Evolutionary conservation across 2,113 vertebrate genomes (phyloP).

Genomic region (Periophthalmus modestus): DNA sequence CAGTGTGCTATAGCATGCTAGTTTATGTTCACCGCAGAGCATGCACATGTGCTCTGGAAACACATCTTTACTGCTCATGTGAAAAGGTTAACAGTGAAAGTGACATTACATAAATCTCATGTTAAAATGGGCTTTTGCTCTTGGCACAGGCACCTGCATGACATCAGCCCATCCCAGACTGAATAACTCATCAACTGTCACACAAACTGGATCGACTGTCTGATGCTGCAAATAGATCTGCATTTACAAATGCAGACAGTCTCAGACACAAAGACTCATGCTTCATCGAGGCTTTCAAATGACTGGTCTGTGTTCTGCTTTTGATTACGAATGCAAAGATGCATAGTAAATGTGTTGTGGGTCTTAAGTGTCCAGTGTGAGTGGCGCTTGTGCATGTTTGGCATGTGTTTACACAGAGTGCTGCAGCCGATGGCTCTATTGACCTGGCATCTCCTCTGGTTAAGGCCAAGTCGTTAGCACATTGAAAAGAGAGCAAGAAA

Average conservation of each 20-base stretch:
- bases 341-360: neutral
- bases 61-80: slow-evolving; percentile 8
- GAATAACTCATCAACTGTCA: slow-evolving; percentile 64
- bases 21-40: neutral
- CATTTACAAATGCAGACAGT: slow-evolving; percentile 37
- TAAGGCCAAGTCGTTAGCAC: slow-evolving; percentile 54
- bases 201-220: slow-evolving; percentile 55
- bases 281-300: slow-evolving; percentile 38
- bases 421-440: slow-evolving; percentile 25
- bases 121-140: slow-evolving; percentile 49
- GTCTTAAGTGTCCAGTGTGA: slow-evolving; percentile 33
- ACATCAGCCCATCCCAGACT: slow-evolving; percentile 61
- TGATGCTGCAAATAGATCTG: slow-evolving; percentile 71
- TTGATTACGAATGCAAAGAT: neutral
- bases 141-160: slow-evolving; percentile 69
- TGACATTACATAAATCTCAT: slow-evolving; percentile 23
- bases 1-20: neutral
- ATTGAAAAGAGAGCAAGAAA: slow-evolving; percentile 50
- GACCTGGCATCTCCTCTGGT: slow-evolving; percentile 34
- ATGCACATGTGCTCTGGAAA: slow-evolving; percentile 33
- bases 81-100: slow-evolving; percentile 26
- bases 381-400: slow-evolving; percentile 10
- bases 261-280: slow-evolving; percentile 43
- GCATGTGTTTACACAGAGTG: slow-evolving; percentile 27
- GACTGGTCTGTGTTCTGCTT: neutral